Evolutionary conservation across 2,888 invertebrate genomes (phyloP).

Genomic region (Pollenia angustigena): DNA sequence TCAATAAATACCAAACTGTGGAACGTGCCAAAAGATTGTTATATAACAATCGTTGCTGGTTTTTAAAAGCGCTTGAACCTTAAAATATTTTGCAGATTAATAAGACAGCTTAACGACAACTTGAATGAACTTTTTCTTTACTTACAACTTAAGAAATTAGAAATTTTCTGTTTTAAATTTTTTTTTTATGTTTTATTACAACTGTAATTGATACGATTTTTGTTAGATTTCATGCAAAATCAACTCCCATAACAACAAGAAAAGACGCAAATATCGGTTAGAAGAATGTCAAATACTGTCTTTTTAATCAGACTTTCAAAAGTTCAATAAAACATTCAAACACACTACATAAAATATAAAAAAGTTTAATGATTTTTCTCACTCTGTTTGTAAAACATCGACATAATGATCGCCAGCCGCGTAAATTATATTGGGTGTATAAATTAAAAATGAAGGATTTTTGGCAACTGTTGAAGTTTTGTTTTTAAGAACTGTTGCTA

Average conservation of each 20-base stretch:
- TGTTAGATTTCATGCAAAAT: constrained; percentile 56
- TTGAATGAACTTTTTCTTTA: background rate
- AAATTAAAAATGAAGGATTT: too few relatives aligned
- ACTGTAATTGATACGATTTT: constrained; percentile 32
- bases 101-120: too few relatives aligned
- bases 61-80: background rate
- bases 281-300: constrained; percentile 6
- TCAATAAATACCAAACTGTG: background rate
- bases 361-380: too few relatives aligned
- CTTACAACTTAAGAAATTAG: background rate
- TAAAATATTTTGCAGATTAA: background rate
- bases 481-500: too few relatives aligned
- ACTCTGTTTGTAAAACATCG: too few relatives aligned
- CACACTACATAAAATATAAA: too few relatives aligned
- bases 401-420: too few relatives aligned
- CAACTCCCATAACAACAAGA: constrained; percentile 60
- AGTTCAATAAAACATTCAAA: background rate
- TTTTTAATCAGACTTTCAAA: background rate
- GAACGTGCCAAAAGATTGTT: constrained; percentile 43
- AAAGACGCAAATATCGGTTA: background rate
- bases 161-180: background rate
- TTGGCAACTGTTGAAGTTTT: too few relatives aligned
- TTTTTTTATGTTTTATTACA: constrained; percentile 11
- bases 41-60: background rate
- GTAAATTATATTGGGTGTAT: too few relatives aligned